phyloP scores from a whole-genome alignment of 2,113 vertebrate genomes.

The Archilochus colubris region DNA sequence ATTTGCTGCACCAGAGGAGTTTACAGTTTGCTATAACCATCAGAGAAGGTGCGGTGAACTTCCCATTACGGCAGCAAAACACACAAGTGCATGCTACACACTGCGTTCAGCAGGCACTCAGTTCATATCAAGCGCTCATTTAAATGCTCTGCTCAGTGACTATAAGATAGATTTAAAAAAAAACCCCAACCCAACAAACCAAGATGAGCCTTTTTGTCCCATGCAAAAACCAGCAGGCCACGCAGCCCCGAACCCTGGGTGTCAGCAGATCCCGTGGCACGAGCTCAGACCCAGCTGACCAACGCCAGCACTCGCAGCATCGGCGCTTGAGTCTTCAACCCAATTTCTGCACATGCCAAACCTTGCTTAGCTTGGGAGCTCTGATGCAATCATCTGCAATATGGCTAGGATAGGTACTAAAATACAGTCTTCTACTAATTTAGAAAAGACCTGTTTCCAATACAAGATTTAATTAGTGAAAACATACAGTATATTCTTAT shows the following conservation, averaged over 20 bases:
- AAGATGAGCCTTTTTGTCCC: not conserved
- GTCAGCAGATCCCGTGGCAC: not conserved
- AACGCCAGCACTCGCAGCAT: not conserved
- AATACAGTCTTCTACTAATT: slow-evolving; percentile 68
- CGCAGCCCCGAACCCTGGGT: not conserved
- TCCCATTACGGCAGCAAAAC: not conserved
- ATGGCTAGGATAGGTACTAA: slow-evolving; percentile 65
- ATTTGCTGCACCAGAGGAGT: not conserved
- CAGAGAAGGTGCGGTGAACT: not conserved
- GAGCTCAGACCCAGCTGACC: not conserved
- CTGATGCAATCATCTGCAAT: slow-evolving; percentile 62
- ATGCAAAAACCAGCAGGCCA: slow-evolving; percentile 9
- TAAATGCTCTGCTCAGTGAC: not conserved
- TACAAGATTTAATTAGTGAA: slow-evolving; percentile 70
- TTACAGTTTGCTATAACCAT: not conserved
- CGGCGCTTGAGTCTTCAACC: not conserved
- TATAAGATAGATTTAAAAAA: not conserved
- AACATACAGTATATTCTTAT: slow-evolving; percentile 69
- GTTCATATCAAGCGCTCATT: not conserved
- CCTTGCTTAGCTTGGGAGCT: slow-evolving; percentile 59
- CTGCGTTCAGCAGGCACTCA: not conserved
- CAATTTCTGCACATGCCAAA: slow-evolving; percentile 65
- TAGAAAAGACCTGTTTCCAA: slow-evolving; percentile 70
- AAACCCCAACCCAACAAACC: not conserved
- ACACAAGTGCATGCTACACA: not conserved